Base-by-base conservation (phyloP, 64 coral and sea anemone genomes). In the Porites lutea region DNA sequence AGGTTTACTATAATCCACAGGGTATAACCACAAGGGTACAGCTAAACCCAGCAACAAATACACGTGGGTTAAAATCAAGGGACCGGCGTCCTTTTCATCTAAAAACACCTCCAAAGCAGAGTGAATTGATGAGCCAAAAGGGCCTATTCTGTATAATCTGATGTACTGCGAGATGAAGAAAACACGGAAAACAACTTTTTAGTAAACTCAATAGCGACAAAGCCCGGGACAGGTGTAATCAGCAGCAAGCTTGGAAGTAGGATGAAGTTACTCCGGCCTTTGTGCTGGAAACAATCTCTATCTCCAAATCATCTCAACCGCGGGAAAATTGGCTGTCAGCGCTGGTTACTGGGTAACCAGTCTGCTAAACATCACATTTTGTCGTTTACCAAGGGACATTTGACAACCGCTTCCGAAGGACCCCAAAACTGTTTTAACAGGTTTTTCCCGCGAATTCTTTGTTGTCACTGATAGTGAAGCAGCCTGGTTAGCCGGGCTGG, bases 1-100 rank as follows among this genome's bases (percentile, higher is more conserved):
- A 22, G 73, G 11, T 27, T 45, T 88, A 55, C 62, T 76, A 27
- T 86, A 95, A 79, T 96, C 91, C 46, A 76, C 58, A 37, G 97
- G 97, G 63, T 91, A 96, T 13, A 99, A 79, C 97, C 97, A 99
- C 71, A 99, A 55, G 1, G 97, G 97, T 3, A 91, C 46, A n/a
- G 94, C 88, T 84, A 95, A 96, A 3, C 94, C 97, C 48, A 94
- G 13, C 49, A 99, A 76, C 7, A 99, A 86, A 86, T 99, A 99
- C 19, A 96, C 18, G 47, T 99, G 97, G 5, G 97, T 96, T 47
- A 99, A 52, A 49, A 99, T 99, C 11, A 96, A 88, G 18, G 83
- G 88, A 75, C 97, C 97, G 43, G 91, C 59, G 72, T 99, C 97
- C 46, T 95, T 96, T 22, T 96, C 83, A 77, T 99, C 94, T 37